phyloP scores from a whole-genome alignment of 2,113 vertebrate species.

The Aplodontia rufa region DNA sequence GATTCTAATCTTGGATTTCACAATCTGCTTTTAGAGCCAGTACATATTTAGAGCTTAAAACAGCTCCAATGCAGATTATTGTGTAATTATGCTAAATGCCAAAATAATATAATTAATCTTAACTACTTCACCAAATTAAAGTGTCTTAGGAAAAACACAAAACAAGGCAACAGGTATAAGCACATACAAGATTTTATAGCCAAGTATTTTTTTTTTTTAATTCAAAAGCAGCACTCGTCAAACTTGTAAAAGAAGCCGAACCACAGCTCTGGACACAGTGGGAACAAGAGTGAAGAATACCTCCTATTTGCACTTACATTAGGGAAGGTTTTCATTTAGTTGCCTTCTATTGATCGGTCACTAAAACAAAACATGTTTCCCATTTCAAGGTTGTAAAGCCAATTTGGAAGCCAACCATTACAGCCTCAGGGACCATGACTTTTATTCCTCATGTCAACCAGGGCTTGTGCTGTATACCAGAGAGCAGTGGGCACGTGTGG shows the following conservation, averaged over 20 bases:
- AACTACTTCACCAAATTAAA: slow-evolving; percentile 50
- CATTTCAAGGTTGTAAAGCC: neutral
- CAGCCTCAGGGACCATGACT: neutral
- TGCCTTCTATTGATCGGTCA: neutral
- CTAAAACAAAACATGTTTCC: slow-evolving; percentile 15
- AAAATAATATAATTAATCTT: slow-evolving; percentile 69
- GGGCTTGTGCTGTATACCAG: neutral
- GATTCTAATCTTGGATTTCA: slow-evolving; percentile 64
- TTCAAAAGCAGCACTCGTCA: neutral
- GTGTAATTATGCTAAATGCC: slow-evolving; percentile 53
- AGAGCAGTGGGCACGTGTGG: neutral
- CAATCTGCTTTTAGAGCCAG: slow-evolving; percentile 46
- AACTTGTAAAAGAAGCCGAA: neutral
- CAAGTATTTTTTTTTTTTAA: neutral
- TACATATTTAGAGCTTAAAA: neutral
- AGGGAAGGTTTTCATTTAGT: neutral
- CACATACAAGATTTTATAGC: neutral
- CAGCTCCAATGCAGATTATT: neutral
- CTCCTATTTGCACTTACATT: neutral
- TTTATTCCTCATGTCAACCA: neutral
- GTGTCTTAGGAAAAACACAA: slow-evolving; percentile 17
- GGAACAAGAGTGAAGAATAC: neutral
- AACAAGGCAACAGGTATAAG: neutral
- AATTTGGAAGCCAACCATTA: neutral
- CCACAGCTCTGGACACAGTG: neutral